Evolutionary conservation across 2,113 vertebrate genomes (phyloP).

Genomic region (Neotoma lepida): DNA sequence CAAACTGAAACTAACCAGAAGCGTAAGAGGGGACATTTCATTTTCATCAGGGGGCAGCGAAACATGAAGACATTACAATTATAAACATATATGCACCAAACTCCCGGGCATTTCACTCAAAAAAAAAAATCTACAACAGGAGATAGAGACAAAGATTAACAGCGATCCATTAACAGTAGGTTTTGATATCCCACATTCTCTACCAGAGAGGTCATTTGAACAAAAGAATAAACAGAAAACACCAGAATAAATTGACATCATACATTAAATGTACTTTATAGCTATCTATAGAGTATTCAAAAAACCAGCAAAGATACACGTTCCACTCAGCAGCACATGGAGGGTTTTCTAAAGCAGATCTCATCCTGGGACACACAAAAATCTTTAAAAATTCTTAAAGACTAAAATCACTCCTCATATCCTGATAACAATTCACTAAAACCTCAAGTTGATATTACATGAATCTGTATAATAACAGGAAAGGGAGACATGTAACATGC

Average conservation of each 20-base stretch:
- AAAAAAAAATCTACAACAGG: too few species aligned
- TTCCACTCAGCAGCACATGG: neutral
- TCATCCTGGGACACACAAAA: neutral
- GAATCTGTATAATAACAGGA: neutral
- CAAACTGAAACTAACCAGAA: neutral
- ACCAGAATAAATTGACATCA: neutral
- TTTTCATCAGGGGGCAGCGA: neutral
- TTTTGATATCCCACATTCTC: neutral
- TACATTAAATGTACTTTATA: neutral
- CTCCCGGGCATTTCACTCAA: neutral
- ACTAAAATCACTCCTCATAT: neutral
- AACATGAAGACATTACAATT: neutral
- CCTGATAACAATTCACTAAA: neutral
- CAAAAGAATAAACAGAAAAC: neutral
- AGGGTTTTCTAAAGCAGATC: neutral
- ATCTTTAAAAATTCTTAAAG: neutral
- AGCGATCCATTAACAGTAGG: neutral
- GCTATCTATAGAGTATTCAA: neutral
- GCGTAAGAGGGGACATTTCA: neutral
- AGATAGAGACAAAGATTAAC: neutral
- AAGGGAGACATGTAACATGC: neutral
- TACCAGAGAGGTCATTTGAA: neutral
- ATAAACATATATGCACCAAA: neutral
- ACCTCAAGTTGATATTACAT: neutral
- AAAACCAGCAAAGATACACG: neutral